Base-by-base conservation (phyloP, 2,113 vertebrate genomes). In the Xenopus borealis region DNA sequence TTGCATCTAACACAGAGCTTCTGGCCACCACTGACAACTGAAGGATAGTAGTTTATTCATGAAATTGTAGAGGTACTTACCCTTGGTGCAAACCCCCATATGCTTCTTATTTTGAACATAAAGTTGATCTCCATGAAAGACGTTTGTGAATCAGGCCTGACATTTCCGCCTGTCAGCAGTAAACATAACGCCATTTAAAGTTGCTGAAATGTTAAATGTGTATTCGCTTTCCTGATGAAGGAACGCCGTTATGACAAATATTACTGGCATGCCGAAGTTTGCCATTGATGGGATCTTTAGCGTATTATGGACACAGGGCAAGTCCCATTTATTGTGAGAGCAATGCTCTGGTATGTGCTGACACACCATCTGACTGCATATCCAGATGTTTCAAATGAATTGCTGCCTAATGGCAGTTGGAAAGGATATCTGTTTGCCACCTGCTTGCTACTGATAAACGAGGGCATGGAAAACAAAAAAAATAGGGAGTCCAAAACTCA, bases 341-440 rank as follows among this genome's bases (percentile, higher is more conserved):
- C 62, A 75, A 75, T 63, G 44, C 66, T 59, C 17, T 62, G 73
- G 73, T 62, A 75, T 69, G 73, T 45, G n/a, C 40, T n/a, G 69
- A 62, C 57, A 71, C 19, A 59, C 46, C 33, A 62, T 66, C 23
- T 62, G 65, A 68, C n/a, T 46, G 19, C 65, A 62, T 69, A 58
- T 75, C 73, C 73, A 75, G 73, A 75, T 75, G 73, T 75, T 69
- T 55, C 13, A 17, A 69, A 69, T 75, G 73, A 27, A 27, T 27
- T n/a, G n/a, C 73, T 53, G 46, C 69, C 16, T 69, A 59, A 75
- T 53, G 66, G 61, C 57, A 44, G 66, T 62, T 61, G 72, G 65
- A 52, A 68, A 52, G 46, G 66, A 75, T 69, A 45, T 75, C 23
- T 62, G 17, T n/a, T 9, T 23, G 17, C 17, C 73, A 75, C 73